Evolutionary conservation across 2,797 vertebrate species (phyloP).

Genomic region (Tympanoctomys barrerae): DNA sequence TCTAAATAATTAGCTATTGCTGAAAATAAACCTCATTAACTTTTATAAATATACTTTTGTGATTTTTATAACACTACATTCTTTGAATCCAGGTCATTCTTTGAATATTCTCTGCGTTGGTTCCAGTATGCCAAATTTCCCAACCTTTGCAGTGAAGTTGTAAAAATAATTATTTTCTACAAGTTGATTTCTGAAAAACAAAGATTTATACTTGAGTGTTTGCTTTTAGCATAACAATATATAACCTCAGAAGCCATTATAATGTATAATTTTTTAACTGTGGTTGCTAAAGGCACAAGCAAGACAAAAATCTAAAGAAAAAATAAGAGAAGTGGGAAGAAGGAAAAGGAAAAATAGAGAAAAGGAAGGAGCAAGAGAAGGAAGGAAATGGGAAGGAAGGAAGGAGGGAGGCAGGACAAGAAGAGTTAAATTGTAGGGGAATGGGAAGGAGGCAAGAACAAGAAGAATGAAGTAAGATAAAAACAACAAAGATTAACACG

Average conservation of each 20-base stretch:
- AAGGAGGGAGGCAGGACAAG: fast-evolving
- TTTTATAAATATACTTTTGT: neutral
- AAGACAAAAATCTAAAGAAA: neutral
- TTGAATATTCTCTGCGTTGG: neutral
- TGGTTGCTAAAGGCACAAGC: neutral
- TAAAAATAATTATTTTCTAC: neutral
- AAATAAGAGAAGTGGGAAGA: neutral
- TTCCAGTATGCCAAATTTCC: neutral
- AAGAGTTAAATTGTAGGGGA: neutral
- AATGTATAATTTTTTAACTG: neutral
- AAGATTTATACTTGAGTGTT: neutral
- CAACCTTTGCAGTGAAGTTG: neutral
- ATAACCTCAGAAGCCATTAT: neutral
- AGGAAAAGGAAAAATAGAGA: neutral
- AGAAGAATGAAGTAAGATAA: no score
- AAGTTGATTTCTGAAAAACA: neutral
- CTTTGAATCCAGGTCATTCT: neutral
- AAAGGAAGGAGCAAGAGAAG: neutral
- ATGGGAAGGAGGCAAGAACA: neutral
- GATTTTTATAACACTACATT: neutral
- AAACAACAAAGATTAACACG: neutral
- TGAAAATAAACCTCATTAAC: neutral
- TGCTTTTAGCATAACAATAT: neutral
- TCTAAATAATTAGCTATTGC: neutral
- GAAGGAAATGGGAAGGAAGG: neutral